Conservation (phyloP, 1,140 invertebrate species). For the Colletes latitarsis region DNA sequence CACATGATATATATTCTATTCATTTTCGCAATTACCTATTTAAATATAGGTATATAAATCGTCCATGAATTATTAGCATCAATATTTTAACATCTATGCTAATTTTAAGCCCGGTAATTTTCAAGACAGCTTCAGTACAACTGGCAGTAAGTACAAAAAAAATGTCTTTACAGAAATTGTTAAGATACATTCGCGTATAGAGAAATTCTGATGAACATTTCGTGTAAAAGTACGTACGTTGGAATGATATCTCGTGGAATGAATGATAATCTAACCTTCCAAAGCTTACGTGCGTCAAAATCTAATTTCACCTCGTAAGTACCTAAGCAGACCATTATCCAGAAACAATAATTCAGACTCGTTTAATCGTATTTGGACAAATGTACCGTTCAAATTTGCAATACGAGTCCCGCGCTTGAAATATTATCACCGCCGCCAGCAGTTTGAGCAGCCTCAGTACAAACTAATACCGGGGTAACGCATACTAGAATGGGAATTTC, state of each 20-base stretch:
- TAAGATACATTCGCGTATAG: background rate
- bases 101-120: background rate
- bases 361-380: background rate
- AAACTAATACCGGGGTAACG: conserved; percentile 92
- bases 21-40: too few species aligned
- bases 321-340: background rate
- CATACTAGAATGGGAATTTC: conserved; percentile 86
- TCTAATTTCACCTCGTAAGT: conserved; percentile 11
- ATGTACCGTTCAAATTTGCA: conserved; percentile 84
- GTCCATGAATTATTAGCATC: background rate
- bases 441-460: conserved; percentile 90
- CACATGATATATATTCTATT: too few species aligned
- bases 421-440: conserved; percentile 95
- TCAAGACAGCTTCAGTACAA: too few species aligned
- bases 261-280: conserved; percentile 22
- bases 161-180: background rate
- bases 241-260: conserved; percentile 46
- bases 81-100: background rate
- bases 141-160: background rate
- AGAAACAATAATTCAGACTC: background rate
- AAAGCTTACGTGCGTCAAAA: background rate
- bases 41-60: background rate
- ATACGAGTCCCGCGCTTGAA: conserved; percentile 90
- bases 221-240: background rate
- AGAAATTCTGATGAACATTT: background rate